A percentile compares a stretch with the other conserved stretches of the same genome.
phyloP scores from a whole-genome alignment of 2,888 invertebrate genomes.

The Harmothoe impar region DNA sequence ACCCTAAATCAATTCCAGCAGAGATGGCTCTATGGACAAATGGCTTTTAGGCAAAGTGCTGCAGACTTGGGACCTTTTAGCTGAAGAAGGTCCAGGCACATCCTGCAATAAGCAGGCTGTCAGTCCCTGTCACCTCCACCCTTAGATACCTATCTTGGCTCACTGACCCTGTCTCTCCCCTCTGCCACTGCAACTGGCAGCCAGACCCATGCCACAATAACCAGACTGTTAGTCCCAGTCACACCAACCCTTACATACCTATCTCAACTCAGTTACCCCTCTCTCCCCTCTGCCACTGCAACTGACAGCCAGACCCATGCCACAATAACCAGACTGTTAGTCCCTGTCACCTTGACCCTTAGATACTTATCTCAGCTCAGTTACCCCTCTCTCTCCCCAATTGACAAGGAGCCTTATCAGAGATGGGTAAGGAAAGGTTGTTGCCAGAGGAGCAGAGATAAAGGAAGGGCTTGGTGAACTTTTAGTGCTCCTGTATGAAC shows the following conservation, averaged over 20 bases:
- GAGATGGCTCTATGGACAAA: background rate
- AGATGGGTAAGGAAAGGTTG: background rate
- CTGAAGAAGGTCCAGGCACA: too few relatives aligned
- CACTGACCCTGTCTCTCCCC: too few relatives aligned
- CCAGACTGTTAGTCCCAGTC: background rate
- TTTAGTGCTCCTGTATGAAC: too few relatives aligned
- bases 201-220: background rate
- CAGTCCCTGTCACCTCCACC: too few relatives aligned
- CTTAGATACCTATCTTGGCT: too few relatives aligned
- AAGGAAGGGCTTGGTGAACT: background rate
- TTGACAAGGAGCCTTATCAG: background rate
- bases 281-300: background rate
- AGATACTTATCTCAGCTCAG: background rate
- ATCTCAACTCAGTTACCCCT: background rate
- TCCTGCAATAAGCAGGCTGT: too few relatives aligned
- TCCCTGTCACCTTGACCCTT: background rate
- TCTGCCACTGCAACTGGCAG: too few relatives aligned
- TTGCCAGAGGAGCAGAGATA: background rate
- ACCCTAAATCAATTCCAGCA: background rate
- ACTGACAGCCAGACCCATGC: too few relatives aligned
- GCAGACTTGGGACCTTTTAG: background rate
- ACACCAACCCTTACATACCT: background rate
- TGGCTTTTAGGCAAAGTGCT: background rate
- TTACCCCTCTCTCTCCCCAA: too few relatives aligned
- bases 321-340: conserved; percentile 3